Evolutionary conservation across 2,113 vertebrate species (phyloP), one percentile per base, ranked within the genome.

Genomic region (Symphodus melops): DNA sequence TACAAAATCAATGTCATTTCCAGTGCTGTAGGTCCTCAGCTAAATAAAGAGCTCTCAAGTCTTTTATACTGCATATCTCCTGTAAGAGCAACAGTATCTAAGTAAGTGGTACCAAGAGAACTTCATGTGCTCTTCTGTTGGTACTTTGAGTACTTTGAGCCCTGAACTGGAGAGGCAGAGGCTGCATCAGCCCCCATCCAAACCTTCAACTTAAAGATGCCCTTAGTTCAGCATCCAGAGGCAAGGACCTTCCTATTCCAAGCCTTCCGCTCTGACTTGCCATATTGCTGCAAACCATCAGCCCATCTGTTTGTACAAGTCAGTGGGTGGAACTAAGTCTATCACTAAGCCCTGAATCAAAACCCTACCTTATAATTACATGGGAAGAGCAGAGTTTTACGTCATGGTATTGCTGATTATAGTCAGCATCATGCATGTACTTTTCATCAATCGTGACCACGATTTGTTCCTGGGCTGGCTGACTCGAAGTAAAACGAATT

Each of bases 291-390:
- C 49, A 84, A 82, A 88, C 74, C 80, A 86, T 84, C 54, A 65
- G 71, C 77, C 81, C 81, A 83, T 91, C 70, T 83, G 86, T 89
- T 89, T 86, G 70, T 70, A 78, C 58, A 76, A 80, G 73, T 68
- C 46, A 84, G 87, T 89, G 89, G 91, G 89, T 91, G 88, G 92
- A 92, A 89, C 86, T 81, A 86, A 79, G 86, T 83, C 83, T 82
- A 92, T 92, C 84, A 84, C 83, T 82, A 48, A 88, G 72, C 86
- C 80, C 74, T 51, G 68, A 90, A 84, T 86, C 64, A 82, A 86
- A 90, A 63, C 82, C 78, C 70, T 72, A 82, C 83, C 88, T 89
- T 90, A 81, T 94, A 94, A 94, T 94, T 94, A 93, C 56, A 90
- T 65, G 70, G 84, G 82, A 86, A 75, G 84, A 84, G 84, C 67